Evolutionary conservation across 2,113 vertebrate species (phyloP).

Genomic region (Scomber colias): DNA sequence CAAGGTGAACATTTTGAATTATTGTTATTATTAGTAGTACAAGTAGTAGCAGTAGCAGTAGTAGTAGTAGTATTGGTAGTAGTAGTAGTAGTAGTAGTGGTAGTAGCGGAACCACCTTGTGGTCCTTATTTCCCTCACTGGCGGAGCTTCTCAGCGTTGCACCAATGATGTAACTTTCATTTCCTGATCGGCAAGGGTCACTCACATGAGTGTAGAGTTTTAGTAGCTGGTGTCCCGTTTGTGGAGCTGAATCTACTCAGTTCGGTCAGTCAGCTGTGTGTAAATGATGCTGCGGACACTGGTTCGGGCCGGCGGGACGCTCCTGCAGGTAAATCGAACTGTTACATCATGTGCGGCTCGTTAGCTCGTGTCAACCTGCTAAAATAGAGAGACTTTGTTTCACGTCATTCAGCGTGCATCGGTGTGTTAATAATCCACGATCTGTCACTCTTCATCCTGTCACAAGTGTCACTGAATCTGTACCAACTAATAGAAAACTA

Average conservation of each 20-base stretch:
- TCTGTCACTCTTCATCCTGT: not conserved
- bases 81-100: not conserved
- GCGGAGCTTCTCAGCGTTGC: conserved; percentile 44
- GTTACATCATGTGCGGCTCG: not conserved
- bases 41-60: too few relatives aligned
- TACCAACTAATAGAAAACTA: too few relatives aligned
- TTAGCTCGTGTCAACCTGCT: not conserved
- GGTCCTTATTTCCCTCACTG: not conserved
- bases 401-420: conserved; percentile 26
- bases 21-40: too few relatives aligned
- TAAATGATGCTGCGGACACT: conserved; percentile 79
- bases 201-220: conserved; percentile 40
- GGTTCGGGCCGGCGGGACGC: conserved; percentile 71
- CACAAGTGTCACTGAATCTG: not conserved
- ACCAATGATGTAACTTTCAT: conserved; percentile 75
- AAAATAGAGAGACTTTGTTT: too few relatives aligned
- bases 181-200: conserved; percentile 73
- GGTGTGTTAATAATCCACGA: not conserved
- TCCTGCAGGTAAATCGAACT: conserved; percentile 77
- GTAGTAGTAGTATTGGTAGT: too few relatives aligned
- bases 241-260: not conserved
- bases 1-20: too few relatives aligned
- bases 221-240: not conserved
- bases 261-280: rapidly evolving
- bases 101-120: conserved; percentile 35